Evolutionary conservation across 1,140 invertebrate species (phyloP).

Genomic region (Leptinotarsa lineolata): DNA sequence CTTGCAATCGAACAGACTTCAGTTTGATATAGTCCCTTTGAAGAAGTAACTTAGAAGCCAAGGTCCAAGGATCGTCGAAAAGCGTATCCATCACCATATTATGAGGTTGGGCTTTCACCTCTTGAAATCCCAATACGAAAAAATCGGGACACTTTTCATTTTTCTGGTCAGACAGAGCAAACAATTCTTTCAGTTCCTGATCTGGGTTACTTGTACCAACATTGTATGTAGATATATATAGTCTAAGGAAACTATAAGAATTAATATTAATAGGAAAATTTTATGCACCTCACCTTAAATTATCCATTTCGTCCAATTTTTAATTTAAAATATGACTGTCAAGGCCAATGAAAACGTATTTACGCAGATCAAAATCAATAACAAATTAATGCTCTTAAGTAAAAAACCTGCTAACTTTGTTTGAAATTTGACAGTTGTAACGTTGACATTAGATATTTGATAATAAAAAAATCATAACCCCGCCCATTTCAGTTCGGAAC

Average conservation of each 20-base stretch:
- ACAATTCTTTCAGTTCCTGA: conserved; percentile 68
- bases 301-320: conserved; percentile 39
- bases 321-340: neutral
- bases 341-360: neutral
- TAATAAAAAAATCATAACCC: too few species aligned
- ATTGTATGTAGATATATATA: conserved; percentile 84
- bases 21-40: conserved; percentile 78
- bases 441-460: too few species aligned
- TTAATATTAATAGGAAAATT: conserved; percentile 10
- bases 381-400: neutral
- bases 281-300: conserved; percentile 40
- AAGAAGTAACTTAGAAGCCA: conserved; percentile 71
- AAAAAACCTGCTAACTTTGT: too few species aligned
- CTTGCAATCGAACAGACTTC: conserved; percentile 77
- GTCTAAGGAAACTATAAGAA: conserved; percentile 56
- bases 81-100: conserved; percentile 80
- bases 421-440: too few species aligned
- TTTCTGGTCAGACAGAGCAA: conserved; percentile 67
- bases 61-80: conserved; percentile 85
- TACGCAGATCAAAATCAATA: neutral
- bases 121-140: conserved; percentile 85
- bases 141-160: conserved; percentile 74
- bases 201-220: conserved; percentile 74
- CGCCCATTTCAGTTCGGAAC: too few species aligned
- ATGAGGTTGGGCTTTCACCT: conserved; percentile 86